Base-by-base conservation (phyloP, 92 coral and sea anemone genomes). In the Metridium senile region DNA sequence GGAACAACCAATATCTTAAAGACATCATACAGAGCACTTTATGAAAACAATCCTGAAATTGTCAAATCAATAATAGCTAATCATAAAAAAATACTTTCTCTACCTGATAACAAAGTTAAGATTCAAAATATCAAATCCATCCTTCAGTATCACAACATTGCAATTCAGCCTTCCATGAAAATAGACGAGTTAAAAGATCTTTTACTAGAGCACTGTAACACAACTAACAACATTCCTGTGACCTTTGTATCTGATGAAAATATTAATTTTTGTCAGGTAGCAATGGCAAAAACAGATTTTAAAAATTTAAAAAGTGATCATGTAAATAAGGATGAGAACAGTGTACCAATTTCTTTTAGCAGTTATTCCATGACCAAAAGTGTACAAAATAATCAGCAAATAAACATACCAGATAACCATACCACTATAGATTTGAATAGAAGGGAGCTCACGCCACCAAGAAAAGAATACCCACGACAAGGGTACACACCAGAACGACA, bases 211-310 rank as follows among this genome's bases (percentile, higher is more conserved):
- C 78, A 71, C 35, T 80, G 73, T 47, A 80, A 71, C 39, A 78
- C 75, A 4, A 68, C 82, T 16, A 53, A 18, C 28, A 72, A 59
- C 0, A 22, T 81, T 27, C 73, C 85, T 18, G 20, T 81, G 51
- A 58, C 79, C 0, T 81, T 81, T 81, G 79, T 72, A 45, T 64
- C 85, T 28, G 85, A 81, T 64, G 23, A 59, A 9, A 81, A 72
- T 68, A 81, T 63, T 22, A 74, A 17, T 26, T 63, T 32, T 63
- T 27, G 33, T 26, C 26, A 63, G 22, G 21, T 27, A 13, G 69
- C 4, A 27, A n/a, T 9, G 21, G 21, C 9, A 20, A 58, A 58
- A 20, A 58, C 52, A 45, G 52, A 17, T 45, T 45, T 17, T 45
- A 17, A 45, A 45, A 45, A 45, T n/a, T n/a, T n/a, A n/a, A n/a